Evolutionary conservation across 2,888 invertebrate genomes (phyloP).

Genomic region (Drosophila differens): DNA sequence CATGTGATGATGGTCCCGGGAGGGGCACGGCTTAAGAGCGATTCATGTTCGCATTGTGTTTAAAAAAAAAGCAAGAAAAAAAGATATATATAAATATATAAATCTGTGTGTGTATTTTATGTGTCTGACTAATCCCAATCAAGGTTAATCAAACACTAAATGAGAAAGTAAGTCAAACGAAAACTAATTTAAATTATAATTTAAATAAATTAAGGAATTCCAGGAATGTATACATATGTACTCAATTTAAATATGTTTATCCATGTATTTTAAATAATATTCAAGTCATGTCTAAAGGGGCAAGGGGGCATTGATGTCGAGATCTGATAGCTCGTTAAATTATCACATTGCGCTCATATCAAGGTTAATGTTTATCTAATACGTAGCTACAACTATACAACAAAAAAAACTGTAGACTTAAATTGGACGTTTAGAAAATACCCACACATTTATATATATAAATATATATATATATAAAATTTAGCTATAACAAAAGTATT

Average conservation of each 20-base stretch:
- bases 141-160: constrained; percentile 7
- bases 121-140: constrained; percentile 1
- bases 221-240: background rate
- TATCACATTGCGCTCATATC: background rate
- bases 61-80: too few relatives aligned
- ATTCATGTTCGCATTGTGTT: constrained; percentile 6
- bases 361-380: background rate
- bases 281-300: background rate
- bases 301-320: background rate
- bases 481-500: background rate
- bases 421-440: background rate
- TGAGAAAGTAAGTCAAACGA: constrained; percentile 11
- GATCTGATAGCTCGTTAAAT: background rate
- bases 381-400: background rate
- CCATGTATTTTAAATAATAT: background rate
- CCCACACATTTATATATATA: background rate
- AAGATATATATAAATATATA: background rate
- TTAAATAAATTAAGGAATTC: background rate
- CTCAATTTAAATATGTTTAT: background rate
- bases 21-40: background rate
- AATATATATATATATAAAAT: background rate
- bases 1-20: constrained; percentile 31
- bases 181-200: background rate
- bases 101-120: background rate
- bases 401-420: background rate